Conservation (phyloP, 2,113 vertebrate genomes). For the Xiphias gladius region DNA sequence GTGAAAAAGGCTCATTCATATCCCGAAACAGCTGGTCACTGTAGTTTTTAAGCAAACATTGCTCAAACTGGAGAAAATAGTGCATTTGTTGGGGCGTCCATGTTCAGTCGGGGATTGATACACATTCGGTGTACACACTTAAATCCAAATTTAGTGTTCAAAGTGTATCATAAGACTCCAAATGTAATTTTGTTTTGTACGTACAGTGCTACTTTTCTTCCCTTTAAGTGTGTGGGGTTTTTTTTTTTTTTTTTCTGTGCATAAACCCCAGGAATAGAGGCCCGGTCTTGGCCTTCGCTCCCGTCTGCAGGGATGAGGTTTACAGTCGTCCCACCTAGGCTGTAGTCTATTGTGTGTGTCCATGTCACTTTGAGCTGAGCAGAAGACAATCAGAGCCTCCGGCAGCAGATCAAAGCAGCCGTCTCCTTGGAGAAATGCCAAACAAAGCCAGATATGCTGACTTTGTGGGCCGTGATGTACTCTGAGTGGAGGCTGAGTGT, state of each 20-base stretch:
- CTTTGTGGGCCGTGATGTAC: conserved; percentile 56
- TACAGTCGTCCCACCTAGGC: conserved; percentile 41
- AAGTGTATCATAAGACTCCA: neutral
- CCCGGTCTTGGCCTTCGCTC: neutral
- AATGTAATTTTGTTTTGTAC: neutral
- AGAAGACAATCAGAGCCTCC: conserved; percentile 32
- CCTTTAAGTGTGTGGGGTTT: no score
- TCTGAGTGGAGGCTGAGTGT: conserved; percentile 8
- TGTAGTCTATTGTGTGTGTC: conserved; percentile 41
- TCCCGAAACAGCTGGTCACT: neutral
- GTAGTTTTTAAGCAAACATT: neutral
- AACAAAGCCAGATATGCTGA: conserved; percentile 73
- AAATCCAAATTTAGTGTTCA: no score
- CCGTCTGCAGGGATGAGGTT: conserved; percentile 18
- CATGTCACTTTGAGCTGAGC: conserved; percentile 39
- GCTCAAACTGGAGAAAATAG: no score
- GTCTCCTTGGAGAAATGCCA: conserved; percentile 72
- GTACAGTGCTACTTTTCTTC: neutral
- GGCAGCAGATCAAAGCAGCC: conserved; percentile 74
- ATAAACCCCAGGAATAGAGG: neutral
- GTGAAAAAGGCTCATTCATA: neutral
- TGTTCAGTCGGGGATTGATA: no score
- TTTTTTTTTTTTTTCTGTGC: neutral
- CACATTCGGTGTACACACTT: no score
- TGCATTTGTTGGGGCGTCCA: no score